A percentile compares a stretch with the other conserved stretches of the same genome.
These are phyloP conservation scores for Apostichopus leukothele DNA, from an alignment of 53 echinoderm and acorn worm species.

Conservation along the genomic window DNA sequence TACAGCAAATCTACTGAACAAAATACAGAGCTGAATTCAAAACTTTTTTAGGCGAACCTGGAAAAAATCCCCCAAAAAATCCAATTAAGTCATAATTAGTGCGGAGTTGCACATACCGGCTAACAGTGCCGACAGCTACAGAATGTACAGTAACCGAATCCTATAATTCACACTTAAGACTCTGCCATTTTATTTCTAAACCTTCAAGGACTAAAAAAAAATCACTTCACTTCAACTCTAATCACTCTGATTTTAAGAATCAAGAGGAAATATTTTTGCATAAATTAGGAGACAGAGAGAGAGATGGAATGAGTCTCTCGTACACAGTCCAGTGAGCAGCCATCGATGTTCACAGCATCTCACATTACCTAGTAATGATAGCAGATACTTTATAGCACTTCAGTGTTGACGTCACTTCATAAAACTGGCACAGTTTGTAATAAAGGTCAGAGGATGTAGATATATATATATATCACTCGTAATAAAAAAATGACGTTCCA, in stretches of 20 bases:
- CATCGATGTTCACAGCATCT: neutral
- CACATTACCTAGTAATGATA: neutral
- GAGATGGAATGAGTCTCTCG: neutral
- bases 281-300: neutral
- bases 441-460: neutral
- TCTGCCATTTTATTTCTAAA: neutral
- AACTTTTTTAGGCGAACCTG: too few relatives aligned
- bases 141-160: neutral
- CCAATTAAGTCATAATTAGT: neutral
- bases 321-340: too few relatives aligned
- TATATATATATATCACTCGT: too few relatives aligned
- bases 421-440: neutral
- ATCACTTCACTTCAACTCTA: neutral
- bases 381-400: neutral
- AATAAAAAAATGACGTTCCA: too few relatives aligned
- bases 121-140: neutral
- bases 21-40: too few relatives aligned
- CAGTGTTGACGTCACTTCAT: neutral
- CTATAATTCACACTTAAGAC: neutral
- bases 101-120: neutral
- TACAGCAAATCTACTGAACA: too few relatives aligned
- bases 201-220: neutral
- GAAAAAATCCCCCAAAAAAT: neutral
- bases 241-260: neutral
- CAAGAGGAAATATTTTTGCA: neutral